Evolutionary conservation across 2,113 vertebrate genomes (phyloP).

Genomic region (Nothoprocta pentlandii): DNA sequence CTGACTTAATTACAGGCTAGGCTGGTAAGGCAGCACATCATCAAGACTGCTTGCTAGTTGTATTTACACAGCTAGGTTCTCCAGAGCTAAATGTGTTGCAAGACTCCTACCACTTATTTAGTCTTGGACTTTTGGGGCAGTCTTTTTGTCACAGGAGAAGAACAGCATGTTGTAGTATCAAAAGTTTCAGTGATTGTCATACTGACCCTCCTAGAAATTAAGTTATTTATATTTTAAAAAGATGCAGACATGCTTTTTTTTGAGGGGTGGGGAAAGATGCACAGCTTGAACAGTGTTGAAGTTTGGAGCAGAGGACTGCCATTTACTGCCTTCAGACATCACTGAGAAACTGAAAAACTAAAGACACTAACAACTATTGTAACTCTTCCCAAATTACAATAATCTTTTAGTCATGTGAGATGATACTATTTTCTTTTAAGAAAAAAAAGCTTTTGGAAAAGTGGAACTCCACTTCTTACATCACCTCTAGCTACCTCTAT

Average conservation of each 20-base stretch:
- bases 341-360: background rate
- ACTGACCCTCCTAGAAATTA: background rate
- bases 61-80: background rate
- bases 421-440: background rate
- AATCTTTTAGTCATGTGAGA: background rate
- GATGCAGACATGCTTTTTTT: too few relatives aligned
- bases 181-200: background rate
- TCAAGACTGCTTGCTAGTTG: background rate
- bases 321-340: background rate
- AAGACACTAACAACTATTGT: background rate
- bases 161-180: fast-evolving
- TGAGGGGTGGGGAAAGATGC: too few relatives aligned
- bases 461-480: background rate
- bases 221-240: too few relatives aligned
- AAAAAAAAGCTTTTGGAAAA: background rate
- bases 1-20: background rate
- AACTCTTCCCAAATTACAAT: background rate
- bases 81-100: background rate
- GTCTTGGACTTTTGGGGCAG: background rate
- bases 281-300: background rate
- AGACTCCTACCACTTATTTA: background rate
- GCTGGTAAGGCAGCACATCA: background rate
- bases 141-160: background rate
- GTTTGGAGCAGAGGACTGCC: background rate
- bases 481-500: background rate